Conservation (phyloP, 2,113 vertebrate species). For the Syngnathoides biaculeatus region DNA sequence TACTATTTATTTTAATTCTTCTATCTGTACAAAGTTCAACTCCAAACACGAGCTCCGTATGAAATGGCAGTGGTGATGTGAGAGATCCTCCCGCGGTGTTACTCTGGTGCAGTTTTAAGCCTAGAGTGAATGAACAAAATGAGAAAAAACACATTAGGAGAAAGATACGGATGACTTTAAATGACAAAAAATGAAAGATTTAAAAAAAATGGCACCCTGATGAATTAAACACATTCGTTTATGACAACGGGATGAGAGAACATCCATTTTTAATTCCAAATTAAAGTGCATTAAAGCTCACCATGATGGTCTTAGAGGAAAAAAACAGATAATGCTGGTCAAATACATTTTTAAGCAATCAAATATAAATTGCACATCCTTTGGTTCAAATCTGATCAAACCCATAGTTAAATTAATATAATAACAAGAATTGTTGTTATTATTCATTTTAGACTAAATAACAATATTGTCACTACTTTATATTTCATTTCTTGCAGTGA, state of each 20-base stretch:
- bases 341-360: background rate
- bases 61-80: slow-evolving; percentile 89
- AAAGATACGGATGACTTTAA: background rate
- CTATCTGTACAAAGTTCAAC: slow-evolving; percentile 70
- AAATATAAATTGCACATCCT: background rate
- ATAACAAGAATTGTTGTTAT: too few species aligned
- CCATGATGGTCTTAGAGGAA: too few species aligned
- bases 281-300: too few species aligned
- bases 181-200: too few species aligned
- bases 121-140: slow-evolving; percentile 63
- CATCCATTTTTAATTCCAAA: too few species aligned
- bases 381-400: background rate
- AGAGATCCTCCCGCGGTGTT: slow-evolving; percentile 77
- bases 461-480: background rate
- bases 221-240: too few species aligned
- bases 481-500: background rate
- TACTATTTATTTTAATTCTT: slow-evolving; percentile 33
- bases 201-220: too few species aligned
- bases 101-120: slow-evolving; percentile 75
- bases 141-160: slow-evolving; percentile 26
- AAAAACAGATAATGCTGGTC: background rate
- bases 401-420: too few species aligned
- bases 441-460: background rate
- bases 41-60: slow-evolving; percentile 70
- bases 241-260: too few species aligned